Percentiles rank a stretch among this genome's conserved stretches.
These are phyloP conservation scores for Parasteatoda tepidariorum DNA, from an alignment of 1,140 invertebrate species.

Conservation along the genomic window DNA sequence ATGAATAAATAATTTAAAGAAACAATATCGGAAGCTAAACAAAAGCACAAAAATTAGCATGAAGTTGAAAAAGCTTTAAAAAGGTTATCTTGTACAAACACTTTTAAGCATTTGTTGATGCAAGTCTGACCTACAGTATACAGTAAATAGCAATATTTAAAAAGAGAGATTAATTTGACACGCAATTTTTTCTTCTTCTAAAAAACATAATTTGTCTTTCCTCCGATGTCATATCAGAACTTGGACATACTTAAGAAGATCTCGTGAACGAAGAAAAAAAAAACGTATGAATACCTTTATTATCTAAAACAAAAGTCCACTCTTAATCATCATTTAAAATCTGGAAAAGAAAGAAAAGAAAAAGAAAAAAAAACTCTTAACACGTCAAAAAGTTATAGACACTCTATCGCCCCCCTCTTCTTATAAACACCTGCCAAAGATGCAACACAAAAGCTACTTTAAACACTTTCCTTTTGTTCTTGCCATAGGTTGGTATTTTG, in stretches of 20 bases:
- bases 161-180: too few relatives aligned
- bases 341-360: conserved; percentile 27
- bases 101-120: too few relatives aligned
- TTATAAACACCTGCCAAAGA: conserved; percentile 59
- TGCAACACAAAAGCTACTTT: conserved; percentile 56
- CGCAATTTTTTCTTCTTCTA: too few relatives aligned
- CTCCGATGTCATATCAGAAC: conserved; percentile 30
- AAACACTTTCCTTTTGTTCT: conserved; percentile 55
- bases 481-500: conserved; percentile 15
- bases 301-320: conserved; percentile 55
- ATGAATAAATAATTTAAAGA: too few relatives aligned
- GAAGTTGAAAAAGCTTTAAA: too few relatives aligned
- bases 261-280: conserved; percentile 8
- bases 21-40: too few relatives aligned
- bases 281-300: conserved; percentile 25
- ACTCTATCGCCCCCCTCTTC: conserved; percentile 39
- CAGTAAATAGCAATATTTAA: too few relatives aligned
- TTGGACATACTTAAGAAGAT: conserved; percentile 31
- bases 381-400: conserved; percentile 54
- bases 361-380: background rate
- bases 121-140: too few relatives aligned
- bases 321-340: conserved; percentile 59
- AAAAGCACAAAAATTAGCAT: too few relatives aligned
- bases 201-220: conserved; percentile 35
- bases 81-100: too few relatives aligned